These are phyloP conservation scores for Callocephalon fimbriatum DNA, from an alignment of 2,113 vertebrate species.

Conservation along the genomic window DNA sequence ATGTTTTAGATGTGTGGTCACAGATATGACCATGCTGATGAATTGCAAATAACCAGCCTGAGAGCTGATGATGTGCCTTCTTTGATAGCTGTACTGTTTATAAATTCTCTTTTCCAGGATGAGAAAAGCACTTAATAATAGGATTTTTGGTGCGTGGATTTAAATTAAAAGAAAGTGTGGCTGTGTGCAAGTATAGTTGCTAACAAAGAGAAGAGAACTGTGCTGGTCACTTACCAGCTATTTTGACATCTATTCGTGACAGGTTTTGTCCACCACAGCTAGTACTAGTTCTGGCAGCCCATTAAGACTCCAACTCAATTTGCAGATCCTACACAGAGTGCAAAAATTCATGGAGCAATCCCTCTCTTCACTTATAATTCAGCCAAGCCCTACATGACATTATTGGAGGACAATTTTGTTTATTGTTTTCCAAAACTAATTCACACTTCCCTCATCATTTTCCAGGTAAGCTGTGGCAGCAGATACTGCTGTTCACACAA, in stretches of 20 bases:
- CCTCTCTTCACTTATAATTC: not conserved
- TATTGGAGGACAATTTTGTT: not conserved
- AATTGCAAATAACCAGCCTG: constrained; percentile 12
- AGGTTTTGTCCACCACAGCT: not conserved
- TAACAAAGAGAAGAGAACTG: not conserved
- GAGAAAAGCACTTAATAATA: not conserved
- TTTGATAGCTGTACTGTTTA: not conserved
- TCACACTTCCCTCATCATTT: not conserved
- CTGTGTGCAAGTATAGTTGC: not conserved
- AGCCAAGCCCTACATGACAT: not conserved
- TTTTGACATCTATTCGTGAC: not conserved
- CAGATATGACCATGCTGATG: not conserved
- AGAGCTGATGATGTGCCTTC: not conserved
- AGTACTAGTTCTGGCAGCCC: not conserved
- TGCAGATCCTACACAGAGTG: not conserved
- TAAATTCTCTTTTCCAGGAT: not conserved
- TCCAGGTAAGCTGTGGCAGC: not conserved
- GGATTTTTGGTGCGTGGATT: not conserved
- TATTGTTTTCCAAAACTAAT: not conserved
- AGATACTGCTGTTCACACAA: not conserved
- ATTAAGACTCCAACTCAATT: not conserved
- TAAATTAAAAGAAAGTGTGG: not conserved
- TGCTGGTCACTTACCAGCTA: not conserved
- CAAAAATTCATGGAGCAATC: not conserved
- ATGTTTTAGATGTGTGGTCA: not conserved